Conservation (phyloP, 2,888 invertebrate genomes). For the Eupsilia transversa region DNA sequence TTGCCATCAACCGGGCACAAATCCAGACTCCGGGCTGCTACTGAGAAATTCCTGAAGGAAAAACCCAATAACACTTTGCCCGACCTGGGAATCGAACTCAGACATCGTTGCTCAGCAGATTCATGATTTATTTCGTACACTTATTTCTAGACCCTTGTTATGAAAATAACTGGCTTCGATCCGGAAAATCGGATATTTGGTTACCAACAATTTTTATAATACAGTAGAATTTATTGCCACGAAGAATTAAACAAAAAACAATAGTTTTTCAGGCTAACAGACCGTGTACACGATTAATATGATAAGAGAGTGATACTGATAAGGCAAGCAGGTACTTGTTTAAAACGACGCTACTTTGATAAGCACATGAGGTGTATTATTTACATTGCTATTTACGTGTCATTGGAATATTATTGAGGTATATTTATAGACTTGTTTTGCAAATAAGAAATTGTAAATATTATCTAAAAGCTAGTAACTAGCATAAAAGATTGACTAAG, state of each 20-base stretch:
- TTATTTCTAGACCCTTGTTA: not conserved
- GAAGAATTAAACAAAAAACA: slow-evolving; percentile 56
- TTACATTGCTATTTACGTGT: slow-evolving; percentile 43
- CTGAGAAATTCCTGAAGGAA: not conserved
- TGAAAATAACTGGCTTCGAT: not conserved
- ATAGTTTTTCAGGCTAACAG: slow-evolving; percentile 41
- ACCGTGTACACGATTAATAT: slow-evolving; percentile 59
- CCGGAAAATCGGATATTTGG: not conserved
- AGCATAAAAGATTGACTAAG: not conserved
- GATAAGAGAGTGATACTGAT: slow-evolving; percentile 61
- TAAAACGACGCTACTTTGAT: slow-evolving; percentile 37
- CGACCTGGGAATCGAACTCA: not conserved
- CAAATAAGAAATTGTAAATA: not conserved
- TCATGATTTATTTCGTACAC: too few relatives aligned
- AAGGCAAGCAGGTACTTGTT: not conserved
- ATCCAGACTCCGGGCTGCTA: not conserved
- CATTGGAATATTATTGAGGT: slow-evolving; percentile 11
- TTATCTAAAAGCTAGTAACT: too few relatives aligned
- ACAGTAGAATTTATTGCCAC: not conserved
- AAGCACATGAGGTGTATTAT: slow-evolving; percentile 44
- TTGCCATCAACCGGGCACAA: too few relatives aligned
- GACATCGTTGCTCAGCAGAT: too few relatives aligned
- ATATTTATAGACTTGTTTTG: not conserved
- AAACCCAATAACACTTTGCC: not conserved
- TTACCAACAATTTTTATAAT: slow-evolving; percentile 1